A percentile compares a stretch with the other conserved stretches of the same genome.
Conservation (phyloP, 2,888 invertebrate species). For the Drosophila neonasuta region DNA sequence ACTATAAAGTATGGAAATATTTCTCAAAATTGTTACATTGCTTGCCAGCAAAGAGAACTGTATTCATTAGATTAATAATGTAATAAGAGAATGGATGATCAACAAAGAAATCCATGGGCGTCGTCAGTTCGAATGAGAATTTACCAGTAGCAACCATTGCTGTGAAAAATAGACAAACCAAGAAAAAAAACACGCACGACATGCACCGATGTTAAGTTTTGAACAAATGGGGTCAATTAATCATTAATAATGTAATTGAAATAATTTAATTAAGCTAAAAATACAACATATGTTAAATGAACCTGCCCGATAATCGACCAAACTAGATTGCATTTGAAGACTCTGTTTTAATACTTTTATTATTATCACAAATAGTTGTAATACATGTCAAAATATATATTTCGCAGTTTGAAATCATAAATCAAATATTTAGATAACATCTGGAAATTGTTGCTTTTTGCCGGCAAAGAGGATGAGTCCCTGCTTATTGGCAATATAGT, state of each 20-base stretch:
- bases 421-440: neutral
- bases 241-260: neutral
- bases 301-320: too few species aligned
- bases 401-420: neutral
- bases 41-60: slow-evolving; percentile 14
- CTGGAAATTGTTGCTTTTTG: slow-evolving; percentile 8
- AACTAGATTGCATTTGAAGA: too few species aligned
- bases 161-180: neutral
- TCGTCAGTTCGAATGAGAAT: slow-evolving; percentile 23
- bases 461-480: slow-evolving; percentile 45
- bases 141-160: slow-evolving; percentile 1
- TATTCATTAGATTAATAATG: slow-evolving; percentile 9
- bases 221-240: neutral
- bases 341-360: slow-evolving; percentile 10
- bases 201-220: neutral
- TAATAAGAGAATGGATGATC: slow-evolving; percentile 30
- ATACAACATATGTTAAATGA: too few species aligned
- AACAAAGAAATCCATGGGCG: slow-evolving; percentile 20
- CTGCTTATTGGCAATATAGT: slow-evolving; percentile 33
- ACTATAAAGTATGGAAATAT: too few species aligned
- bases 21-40: neutral
- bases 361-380: neutral
- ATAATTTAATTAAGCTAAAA: neutral
- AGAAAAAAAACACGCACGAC: slow-evolving; percentile 1
- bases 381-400: neutral